phyloP scores from a whole-genome alignment of 2,888 invertebrate species.

The Dynastes tityus region DNA sequence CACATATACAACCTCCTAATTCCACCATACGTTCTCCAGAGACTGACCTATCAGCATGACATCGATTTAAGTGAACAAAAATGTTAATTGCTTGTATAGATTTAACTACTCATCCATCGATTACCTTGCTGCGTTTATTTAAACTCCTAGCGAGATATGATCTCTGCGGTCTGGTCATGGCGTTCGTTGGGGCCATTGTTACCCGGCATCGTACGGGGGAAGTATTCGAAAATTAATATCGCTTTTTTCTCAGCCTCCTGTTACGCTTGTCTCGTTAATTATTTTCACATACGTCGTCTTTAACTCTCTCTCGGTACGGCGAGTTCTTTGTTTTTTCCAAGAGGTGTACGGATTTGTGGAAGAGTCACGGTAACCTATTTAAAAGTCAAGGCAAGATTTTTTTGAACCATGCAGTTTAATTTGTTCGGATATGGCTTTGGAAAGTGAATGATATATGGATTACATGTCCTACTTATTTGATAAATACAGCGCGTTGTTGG shows the following conservation, averaged over 20 bases:
- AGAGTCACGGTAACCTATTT: conserved; percentile 9
- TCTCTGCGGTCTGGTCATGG: conserved; percentile 21
- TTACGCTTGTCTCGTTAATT: conserved; percentile 45
- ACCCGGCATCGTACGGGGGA: background rate
- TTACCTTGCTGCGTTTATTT: conserved; percentile 57
- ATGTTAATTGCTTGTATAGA: conserved; percentile 68
- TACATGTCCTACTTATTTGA: no score
- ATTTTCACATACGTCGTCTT: conserved; percentile 36
- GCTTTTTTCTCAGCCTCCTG: conserved; percentile 39
- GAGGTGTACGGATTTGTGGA: background rate
- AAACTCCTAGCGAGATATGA: conserved; percentile 24
- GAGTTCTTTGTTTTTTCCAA: background rate
- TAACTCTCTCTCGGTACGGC: background rate
- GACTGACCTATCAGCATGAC: conserved; percentile 61
- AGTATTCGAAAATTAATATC: conserved; percentile 42
- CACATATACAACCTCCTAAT: no score
- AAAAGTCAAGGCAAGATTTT: background rate
- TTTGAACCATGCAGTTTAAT: no score
- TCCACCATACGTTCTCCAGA: background rate
- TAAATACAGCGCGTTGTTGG: no score
- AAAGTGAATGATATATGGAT: no score
- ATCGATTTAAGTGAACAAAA: conserved; percentile 64
- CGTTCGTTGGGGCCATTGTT: background rate
- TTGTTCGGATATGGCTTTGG: no score
- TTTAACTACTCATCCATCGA: conserved; percentile 67